Conservation (phyloP, 2,888 invertebrate species). For the Andricus quercusramuli region DNA sequence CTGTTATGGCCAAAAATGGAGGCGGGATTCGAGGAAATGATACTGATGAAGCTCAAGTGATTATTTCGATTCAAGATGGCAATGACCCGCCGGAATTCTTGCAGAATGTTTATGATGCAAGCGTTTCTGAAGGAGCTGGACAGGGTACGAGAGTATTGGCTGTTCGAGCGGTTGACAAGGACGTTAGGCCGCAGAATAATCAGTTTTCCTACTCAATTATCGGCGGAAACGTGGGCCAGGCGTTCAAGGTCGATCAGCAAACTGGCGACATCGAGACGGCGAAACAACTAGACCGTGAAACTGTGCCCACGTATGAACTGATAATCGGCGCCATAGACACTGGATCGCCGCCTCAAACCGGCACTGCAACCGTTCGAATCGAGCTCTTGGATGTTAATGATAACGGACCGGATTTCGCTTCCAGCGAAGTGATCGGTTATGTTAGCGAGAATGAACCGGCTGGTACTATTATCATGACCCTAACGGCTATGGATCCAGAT, state of each 20-base stretch:
- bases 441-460: slow-evolving; percentile 93
- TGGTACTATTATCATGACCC: slow-evolving; percentile 89
- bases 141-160: slow-evolving; percentile 87
- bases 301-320: slow-evolving; percentile 86
- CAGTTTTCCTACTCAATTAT: slow-evolving; percentile 95
- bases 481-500: slow-evolving; percentile 94
- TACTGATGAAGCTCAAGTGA: slow-evolving; percentile 96
- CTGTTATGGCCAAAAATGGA: slow-evolving; percentile 96
- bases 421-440: slow-evolving; percentile 85
- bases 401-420: slow-evolving; percentile 92
- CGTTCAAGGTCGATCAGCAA: slow-evolving; percentile 93
- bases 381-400: slow-evolving; percentile 93
- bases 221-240: slow-evolving; percentile 89
- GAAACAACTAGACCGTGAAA: slow-evolving; percentile 89
- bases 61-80: slow-evolving; percentile 95
- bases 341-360: slow-evolving; percentile 93
- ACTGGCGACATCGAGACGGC: slow-evolving; percentile 91
- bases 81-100: slow-evolving; percentile 97
- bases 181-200: slow-evolving; percentile 93
- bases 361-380: slow-evolving; percentile 91
- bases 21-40: slow-evolving; percentile 97
- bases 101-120: slow-evolving; percentile 88
- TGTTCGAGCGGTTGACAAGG: slow-evolving; percentile 94
- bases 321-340: slow-evolving; percentile 93
- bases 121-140: slow-evolving; percentile 89